Percentiles rank a stretch among this genome's conserved stretches.
These are phyloP conservation scores for Hypotaenidia philippensis DNA, from an alignment of 2,797 vertebrate species.

Conservation along the genomic window DNA sequence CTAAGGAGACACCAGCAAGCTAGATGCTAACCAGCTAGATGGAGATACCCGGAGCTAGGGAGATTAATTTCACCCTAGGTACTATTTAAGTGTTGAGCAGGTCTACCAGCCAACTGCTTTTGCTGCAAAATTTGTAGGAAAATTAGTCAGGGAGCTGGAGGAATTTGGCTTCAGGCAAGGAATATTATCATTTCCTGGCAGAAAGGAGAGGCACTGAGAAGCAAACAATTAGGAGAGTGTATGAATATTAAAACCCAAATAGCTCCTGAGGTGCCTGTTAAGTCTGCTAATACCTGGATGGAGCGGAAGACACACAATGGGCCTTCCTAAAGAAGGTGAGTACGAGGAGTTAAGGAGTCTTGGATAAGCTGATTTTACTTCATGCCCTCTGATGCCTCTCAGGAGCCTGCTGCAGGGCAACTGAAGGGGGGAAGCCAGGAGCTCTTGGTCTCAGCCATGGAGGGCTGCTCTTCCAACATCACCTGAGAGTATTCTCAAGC, in stretches of 20 bases:
- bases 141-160: slow-evolving; percentile 41
- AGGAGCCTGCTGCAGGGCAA: background rate
- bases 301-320: background rate
- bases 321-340: background rate
- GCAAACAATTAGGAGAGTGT: background rate
- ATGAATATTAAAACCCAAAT: slow-evolving; percentile 30
- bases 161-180: slow-evolving; percentile 4
- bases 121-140: slow-evolving; percentile 43
- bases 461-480: background rate
- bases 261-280: background rate
- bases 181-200: slow-evolving; percentile 33
- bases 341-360: background rate
- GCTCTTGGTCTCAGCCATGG: background rate
- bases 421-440: background rate
- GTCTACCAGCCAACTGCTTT: slow-evolving; percentile 21
- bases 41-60: background rate
- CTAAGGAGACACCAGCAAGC: background rate
- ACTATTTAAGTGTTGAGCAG: background rate
- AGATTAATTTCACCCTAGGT: background rate
- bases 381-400: background rate
- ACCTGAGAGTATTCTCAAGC: background rate
- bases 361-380: background rate
- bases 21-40: background rate
- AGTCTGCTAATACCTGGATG: background rate
- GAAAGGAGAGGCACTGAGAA: slow-evolving; percentile 20